phyloP scores from a whole-genome alignment of 2,888 invertebrate species.

The Argyra leucocephala region DNA sequence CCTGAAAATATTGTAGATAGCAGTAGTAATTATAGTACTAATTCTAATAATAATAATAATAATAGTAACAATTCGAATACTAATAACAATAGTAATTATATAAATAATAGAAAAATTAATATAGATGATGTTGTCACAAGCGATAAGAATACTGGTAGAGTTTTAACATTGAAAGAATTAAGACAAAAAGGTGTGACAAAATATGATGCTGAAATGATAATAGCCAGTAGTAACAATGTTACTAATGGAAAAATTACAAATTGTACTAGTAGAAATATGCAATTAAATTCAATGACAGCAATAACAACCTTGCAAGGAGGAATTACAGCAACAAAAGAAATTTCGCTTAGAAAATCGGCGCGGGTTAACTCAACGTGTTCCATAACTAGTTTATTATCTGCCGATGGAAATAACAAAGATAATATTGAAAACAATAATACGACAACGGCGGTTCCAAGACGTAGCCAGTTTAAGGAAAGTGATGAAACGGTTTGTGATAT shows the following conservation, averaged over 20 bases:
- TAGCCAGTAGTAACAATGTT: slow-evolving; percentile 46
- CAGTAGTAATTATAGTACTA: slow-evolving; percentile 17
- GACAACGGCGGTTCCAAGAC: neutral
- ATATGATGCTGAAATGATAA: slow-evolving; percentile 77
- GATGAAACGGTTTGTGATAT: neutral
- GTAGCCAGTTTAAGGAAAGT: neutral
- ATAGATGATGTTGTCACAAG: slow-evolving; percentile 51
- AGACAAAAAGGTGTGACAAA: slow-evolving; percentile 77
- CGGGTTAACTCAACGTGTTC: slow-evolving; percentile 42
- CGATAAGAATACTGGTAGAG: slow-evolving; percentile 30
- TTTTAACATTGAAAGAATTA: slow-evolving; percentile 70
- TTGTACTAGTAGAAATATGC: slow-evolving; percentile 12
- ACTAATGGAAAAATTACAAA: neutral
- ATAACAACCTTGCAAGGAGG: slow-evolving; percentile 19
- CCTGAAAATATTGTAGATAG: slow-evolving; percentile 24
- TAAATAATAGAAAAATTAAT: slow-evolving; percentile 30
- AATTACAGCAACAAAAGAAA: neutral
- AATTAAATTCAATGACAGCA: slow-evolving; percentile 21
- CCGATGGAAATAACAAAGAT: slow-evolving; percentile 30
- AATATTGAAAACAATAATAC: neutral
- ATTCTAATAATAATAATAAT: slow-evolving; percentile 23
- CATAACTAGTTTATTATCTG: slow-evolving; percentile 38
- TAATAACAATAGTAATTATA: slow-evolving; percentile 15
- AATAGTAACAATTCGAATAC: slow-evolving; percentile 15
- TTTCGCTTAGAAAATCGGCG: slow-evolving; percentile 37